Conservation (phyloP, 2,888 invertebrate genomes). For the Bruchidius siliquastri region DNA sequence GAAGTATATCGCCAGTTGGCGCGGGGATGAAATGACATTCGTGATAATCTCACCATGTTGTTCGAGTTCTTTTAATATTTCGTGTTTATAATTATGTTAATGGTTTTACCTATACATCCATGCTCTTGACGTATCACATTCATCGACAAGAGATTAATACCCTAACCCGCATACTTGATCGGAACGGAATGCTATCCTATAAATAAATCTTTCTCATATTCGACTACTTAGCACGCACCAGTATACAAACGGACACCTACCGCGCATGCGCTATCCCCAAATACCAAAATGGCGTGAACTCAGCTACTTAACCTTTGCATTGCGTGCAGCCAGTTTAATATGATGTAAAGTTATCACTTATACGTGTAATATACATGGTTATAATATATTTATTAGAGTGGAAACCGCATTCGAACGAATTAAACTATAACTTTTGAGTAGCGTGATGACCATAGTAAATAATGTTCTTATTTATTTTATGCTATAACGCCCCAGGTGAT, state of each 20-base stretch:
- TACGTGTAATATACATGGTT: constrained; percentile 46
- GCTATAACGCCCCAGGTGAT: neutral
- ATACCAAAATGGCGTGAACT: constrained; percentile 38
- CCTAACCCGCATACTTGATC: too few species aligned
- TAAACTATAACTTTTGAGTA: constrained; percentile 29
- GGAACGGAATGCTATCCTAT: too few species aligned
- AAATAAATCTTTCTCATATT: too few species aligned
- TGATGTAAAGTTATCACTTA: constrained; percentile 49
- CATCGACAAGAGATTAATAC: too few species aligned
- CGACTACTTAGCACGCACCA: too few species aligned
- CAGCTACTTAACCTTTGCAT: constrained; percentile 41
- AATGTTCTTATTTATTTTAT: constrained; percentile 11
- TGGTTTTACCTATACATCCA: too few species aligned
- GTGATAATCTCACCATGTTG: too few species aligned
- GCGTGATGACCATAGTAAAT: constrained; percentile 28
- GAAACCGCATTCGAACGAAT: constrained; percentile 17
- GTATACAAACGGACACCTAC: constrained; percentile 21
- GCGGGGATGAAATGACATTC: too few species aligned
- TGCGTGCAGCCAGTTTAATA: constrained; percentile 45
- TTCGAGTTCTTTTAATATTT: too few species aligned
- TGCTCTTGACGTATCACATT: too few species aligned
- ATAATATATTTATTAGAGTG: constrained; percentile 40
- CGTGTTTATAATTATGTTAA: too few species aligned
- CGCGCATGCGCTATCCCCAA: constrained; percentile 24
- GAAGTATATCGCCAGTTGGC: too few species aligned